Percentiles rank a stretch among this genome's conserved stretches.
Evolutionary conservation across 2,888 invertebrate species (phyloP).

Genomic region (Villa cingulata): DNA sequence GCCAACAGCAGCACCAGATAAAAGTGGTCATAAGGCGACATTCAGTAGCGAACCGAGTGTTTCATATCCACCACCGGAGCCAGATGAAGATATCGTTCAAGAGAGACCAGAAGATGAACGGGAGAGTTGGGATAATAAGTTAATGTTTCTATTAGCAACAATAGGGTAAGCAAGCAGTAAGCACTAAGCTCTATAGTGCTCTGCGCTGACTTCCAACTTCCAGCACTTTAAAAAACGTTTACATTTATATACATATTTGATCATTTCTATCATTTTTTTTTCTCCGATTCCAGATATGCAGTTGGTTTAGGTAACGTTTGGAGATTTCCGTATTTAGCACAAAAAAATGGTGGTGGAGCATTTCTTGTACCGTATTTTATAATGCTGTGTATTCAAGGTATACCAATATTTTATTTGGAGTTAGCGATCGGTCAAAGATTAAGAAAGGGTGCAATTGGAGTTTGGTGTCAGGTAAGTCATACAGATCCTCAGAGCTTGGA

Average conservation of each 20-base stretch:
- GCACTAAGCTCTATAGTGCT: no score
- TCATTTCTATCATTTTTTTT: no score
- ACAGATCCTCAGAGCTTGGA: neutral
- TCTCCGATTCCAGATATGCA: conserved; percentile 46
- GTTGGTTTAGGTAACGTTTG: conserved; percentile 91
- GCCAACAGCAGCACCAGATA: conserved; percentile 21
- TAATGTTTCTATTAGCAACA: conserved; percentile 85
- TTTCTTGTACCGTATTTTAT: conserved; percentile 93
- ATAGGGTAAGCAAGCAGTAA: conserved; percentile 48
- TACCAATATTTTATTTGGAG: conserved; percentile 92
- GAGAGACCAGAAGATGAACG: conserved; percentile 61
- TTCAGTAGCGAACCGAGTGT: neutral
- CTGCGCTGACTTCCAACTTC: no score
- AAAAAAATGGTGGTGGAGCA: conserved; percentile 93
- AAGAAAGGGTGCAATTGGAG: conserved; percentile 86
- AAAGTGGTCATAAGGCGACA: conserved; percentile 22
- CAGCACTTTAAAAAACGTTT: no score
- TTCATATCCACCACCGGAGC: conserved; percentile 22
- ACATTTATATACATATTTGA: no score
- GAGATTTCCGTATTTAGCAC: conserved; percentile 89
- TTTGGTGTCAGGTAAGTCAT: conserved; percentile 79
- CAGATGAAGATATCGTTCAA: conserved; percentile 48
- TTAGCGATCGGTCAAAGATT: conserved; percentile 87
- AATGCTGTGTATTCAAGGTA: conserved; percentile 87
- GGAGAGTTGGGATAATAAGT: conserved; percentile 86